These are phyloP conservation scores for Drosophila funebris DNA, from an alignment of 1,140 invertebrate genomes.

Conservation along the genomic window DNA sequence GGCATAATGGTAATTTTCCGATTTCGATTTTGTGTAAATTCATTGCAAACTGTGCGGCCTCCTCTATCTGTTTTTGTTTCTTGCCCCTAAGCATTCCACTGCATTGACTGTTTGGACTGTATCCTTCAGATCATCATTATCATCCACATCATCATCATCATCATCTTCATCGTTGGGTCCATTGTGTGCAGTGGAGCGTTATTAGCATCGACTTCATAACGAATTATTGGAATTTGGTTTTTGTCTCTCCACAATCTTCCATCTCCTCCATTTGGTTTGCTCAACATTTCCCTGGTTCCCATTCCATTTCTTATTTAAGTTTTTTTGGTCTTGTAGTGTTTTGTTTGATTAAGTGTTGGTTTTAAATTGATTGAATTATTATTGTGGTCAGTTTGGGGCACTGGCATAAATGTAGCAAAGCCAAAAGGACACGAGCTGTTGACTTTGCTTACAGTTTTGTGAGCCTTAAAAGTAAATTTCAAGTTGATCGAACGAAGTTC, in stretches of 20 bases:
- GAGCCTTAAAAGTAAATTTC: neutral
- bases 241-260: constrained; percentile 21
- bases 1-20: constrained; percentile 80
- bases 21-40: constrained; percentile 82
- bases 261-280: constrained; percentile 9
- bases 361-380: constrained; percentile 79
- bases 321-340: constrained; percentile 35
- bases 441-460: neutral
- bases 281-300: neutral
- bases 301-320: constrained; percentile 40
- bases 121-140: constrained; percentile 11
- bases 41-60: constrained; percentile 61
- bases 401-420: constrained; percentile 2
- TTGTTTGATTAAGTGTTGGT: constrained; percentile 66
- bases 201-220: constrained; percentile 80
- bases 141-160: constrained; percentile 19
- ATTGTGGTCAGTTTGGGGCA: constrained; percentile 40
- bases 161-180: constrained; percentile 49
- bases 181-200: constrained; percentile 75
- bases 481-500: neutral
- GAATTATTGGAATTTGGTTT: constrained; percentile 73
- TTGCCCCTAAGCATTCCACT: constrained; percentile 2
- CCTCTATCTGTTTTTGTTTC: constrained; percentile 25
- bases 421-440: constrained; percentile 2
- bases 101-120: neutral